phyloP scores from a whole-genome alignment of 2,797 vertebrate genomes.

The Chromobotia macracanthus region DNA sequence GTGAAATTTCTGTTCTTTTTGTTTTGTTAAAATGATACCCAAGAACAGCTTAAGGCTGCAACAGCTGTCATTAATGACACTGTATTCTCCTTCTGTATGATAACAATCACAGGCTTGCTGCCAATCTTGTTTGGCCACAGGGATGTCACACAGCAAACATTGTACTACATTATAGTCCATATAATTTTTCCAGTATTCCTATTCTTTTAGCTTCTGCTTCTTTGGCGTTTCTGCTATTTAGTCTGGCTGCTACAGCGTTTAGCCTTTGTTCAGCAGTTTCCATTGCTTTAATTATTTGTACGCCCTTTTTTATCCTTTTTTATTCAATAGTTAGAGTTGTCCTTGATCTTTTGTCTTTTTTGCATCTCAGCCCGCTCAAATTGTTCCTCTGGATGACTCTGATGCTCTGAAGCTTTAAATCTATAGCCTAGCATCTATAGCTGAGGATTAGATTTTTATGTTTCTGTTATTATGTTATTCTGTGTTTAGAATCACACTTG shows the following conservation, averaged over 20 bases:
- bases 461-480: neutral
- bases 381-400: conserved; percentile 2
- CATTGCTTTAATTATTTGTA: neutral
- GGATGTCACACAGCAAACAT: neutral
- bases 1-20: neutral
- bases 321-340: neutral
- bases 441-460: neutral
- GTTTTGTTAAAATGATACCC: conserved; percentile 13
- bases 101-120: conserved; percentile 5
- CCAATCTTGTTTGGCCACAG: neutral
- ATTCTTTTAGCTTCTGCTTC: conserved; percentile 5
- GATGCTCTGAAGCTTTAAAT: conserved; percentile 1
- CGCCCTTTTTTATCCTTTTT: neutral
- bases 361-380: neutral
- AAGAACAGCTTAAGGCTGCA: neutral
- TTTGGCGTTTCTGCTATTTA: neutral
- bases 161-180: neutral
- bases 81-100: neutral
- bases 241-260: neutral
- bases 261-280: neutral
- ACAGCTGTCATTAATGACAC: conserved; percentile 28
- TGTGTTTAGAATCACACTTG: neutral
- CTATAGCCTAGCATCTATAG: neutral
- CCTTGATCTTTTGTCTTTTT: conserved; percentile 23
- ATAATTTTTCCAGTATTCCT: neutral